phyloP scores from a whole-genome alignment of 2,888 invertebrate species.

The Aphelenchoides bicaudatus region DNA sequence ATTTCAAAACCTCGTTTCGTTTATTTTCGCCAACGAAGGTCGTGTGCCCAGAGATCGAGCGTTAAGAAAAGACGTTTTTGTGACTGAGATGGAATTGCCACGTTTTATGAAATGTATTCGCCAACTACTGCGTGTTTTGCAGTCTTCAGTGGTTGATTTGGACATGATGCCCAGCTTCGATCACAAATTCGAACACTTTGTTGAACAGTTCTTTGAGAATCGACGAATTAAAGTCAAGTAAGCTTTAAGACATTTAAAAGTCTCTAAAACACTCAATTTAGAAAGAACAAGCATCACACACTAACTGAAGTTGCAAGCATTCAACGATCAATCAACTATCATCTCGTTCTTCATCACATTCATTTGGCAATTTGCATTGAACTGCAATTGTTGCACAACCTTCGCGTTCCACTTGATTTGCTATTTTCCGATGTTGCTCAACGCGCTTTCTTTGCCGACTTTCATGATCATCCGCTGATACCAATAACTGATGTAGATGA shows the following conservation, averaged over 20 bases:
- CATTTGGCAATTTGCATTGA: conserved; percentile 41
- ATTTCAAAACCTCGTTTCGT: conserved; percentile 33
- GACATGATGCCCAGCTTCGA: conserved; percentile 23
- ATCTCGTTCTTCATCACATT: conserved; percentile 49
- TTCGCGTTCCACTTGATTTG: conserved; percentile 31
- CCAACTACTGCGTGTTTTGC: conserved; percentile 19
- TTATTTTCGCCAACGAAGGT: conserved; percentile 38
- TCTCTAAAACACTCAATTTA: too few relatives aligned
- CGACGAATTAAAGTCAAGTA: conserved; percentile 10
- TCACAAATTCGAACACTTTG: conserved; percentile 29
- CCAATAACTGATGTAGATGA: conserved; percentile 48
- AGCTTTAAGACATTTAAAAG: conserved; percentile 1
- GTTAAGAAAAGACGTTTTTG: conserved; percentile 36
- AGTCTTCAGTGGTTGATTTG: conserved; percentile 25
- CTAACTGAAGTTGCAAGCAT: conserved; percentile 32
- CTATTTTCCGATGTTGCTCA: conserved; percentile 42
- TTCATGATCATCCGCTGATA: conserved; percentile 52
- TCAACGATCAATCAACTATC: conserved; percentile 48
- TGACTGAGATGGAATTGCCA: conserved; percentile 41
- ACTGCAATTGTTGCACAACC: conserved; percentile 29
- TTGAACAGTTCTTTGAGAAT: conserved; percentile 24
- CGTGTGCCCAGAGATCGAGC: conserved; percentile 41
- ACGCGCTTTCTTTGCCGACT: conserved; percentile 46
- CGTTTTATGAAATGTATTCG: conserved; percentile 12
- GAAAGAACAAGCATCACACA: conserved; percentile 21